Percentiles rank a stretch among this genome's conserved stretches.
These are phyloP conservation scores for Sipunculus nudus DNA, from an alignment of 2,888 invertebrate species.

Conservation along the genomic window DNA sequence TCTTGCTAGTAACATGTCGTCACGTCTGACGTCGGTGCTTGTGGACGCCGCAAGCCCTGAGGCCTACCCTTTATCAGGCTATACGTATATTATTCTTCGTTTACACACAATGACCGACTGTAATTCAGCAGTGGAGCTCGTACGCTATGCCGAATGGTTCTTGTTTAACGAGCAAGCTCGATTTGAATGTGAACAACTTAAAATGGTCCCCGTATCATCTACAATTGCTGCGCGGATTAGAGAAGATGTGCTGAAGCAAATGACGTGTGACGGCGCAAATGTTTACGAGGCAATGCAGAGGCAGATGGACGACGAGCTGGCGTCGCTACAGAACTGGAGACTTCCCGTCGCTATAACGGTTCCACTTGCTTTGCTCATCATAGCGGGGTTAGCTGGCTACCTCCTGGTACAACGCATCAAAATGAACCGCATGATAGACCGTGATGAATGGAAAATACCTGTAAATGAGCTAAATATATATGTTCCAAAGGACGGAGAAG, in stretches of 20 bases:
- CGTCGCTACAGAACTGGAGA: conserved; percentile 41
- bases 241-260: conserved; percentile 39
- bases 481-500: conserved; percentile 17
- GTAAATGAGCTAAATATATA: no score
- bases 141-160: conserved; percentile 56
- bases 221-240: conserved; percentile 32
- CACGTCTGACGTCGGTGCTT: conserved; percentile 33
- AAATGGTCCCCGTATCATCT: conserved; percentile 34
- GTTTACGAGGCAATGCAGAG: conserved; percentile 42
- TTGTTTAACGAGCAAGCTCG: conserved; percentile 21
- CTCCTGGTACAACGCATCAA: conserved; percentile 41
- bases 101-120: conserved; percentile 44
- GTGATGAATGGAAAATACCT: conserved; percentile 31
- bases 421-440: conserved; percentile 23
- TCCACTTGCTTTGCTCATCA: conserved; percentile 36
- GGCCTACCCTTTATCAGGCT: conserved; percentile 55
- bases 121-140: conserved; percentile 48
- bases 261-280: conserved; percentile 45
- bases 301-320: conserved; percentile 39
- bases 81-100: conserved; percentile 54
- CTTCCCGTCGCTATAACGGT: conserved; percentile 41
- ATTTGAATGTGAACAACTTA: background rate
- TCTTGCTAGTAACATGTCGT: conserved; percentile 15
- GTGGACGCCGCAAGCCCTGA: conserved; percentile 31
- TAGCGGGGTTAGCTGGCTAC: conserved; percentile 39